Evolutionary conservation across 1,140 invertebrate genomes (phyloP).

Genomic region (Apis dorsata): DNA sequence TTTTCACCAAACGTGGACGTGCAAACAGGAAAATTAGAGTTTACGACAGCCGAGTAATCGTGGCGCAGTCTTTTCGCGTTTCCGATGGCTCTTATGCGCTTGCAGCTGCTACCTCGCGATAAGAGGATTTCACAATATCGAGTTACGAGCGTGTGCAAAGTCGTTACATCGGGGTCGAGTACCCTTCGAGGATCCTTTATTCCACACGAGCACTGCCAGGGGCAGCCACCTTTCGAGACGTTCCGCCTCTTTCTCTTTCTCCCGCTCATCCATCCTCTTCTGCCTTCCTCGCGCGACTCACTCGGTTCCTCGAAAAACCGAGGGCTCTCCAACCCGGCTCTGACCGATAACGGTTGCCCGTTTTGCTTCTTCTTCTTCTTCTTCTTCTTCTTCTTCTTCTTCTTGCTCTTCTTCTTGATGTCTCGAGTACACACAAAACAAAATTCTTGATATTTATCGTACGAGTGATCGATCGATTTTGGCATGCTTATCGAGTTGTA

Average conservation of each 20-base stretch:
- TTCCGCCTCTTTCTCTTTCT: slow-evolving; percentile 32
- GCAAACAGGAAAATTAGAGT: slow-evolving; percentile 30
- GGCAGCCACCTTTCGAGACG: slow-evolving; percentile 52
- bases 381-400: background rate
- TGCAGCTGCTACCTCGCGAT: slow-evolving; percentile 55
- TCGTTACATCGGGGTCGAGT: slow-evolving; percentile 63
- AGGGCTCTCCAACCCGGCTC: slow-evolving; percentile 19
- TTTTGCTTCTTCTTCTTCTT: slow-evolving; percentile 13
- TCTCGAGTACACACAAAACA: background rate
- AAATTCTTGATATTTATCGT: too few species aligned
- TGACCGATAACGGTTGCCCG: slow-evolving; percentile 20
- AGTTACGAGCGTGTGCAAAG: slow-evolving; percentile 62
- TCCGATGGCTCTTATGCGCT: slow-evolving; percentile 36
- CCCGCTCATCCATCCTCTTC: slow-evolving; percentile 8
- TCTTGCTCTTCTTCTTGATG: too few species aligned
- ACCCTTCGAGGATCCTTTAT: slow-evolving; percentile 57
- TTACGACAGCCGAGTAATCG: slow-evolving; percentile 13
- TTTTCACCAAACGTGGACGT: background rate
- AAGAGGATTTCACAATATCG: slow-evolving; percentile 64
- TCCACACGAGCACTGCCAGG: slow-evolving; percentile 50
- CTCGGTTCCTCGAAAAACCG: slow-evolving; percentile 42
- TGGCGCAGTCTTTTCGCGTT: slow-evolving; percentile 27
- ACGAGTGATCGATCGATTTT: too few species aligned
- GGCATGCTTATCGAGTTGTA: too few species aligned
- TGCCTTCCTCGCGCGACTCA: slow-evolving; percentile 26